Conservation (phyloP, 2,888 invertebrate species). For the Julus scanicus region DNA sequence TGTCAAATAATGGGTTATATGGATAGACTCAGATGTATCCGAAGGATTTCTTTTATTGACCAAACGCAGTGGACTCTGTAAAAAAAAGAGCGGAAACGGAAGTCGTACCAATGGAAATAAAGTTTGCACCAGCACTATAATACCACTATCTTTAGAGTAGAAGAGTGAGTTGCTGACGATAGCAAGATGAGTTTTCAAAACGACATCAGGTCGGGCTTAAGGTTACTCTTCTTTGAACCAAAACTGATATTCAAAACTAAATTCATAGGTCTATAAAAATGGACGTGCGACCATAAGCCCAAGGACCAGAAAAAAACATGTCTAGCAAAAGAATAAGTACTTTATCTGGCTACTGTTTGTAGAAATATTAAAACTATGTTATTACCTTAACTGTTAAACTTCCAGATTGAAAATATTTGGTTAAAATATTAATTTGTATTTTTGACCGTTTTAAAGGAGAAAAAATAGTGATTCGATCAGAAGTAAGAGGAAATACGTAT, state of each 20-base stretch:
- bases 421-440: too few species aligned
- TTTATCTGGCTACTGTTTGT: too few species aligned
- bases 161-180: not conserved
- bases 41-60: slow-evolving; percentile 34
- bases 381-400: too few species aligned
- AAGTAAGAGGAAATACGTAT: too few species aligned
- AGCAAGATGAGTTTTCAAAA: slow-evolving; percentile 23
- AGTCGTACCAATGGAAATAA: slow-evolving; percentile 28
- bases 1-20: not conserved
- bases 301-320: too few species aligned
- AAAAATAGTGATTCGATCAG: too few species aligned
- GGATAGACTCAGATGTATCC: not conserved
- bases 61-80: not conserved
- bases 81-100: slow-evolving; percentile 45
- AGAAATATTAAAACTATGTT: too few species aligned
- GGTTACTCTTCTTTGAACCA: not conserved
- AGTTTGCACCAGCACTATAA: slow-evolving; percentile 6
- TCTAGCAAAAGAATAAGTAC: too few species aligned
- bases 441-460: too few species aligned
- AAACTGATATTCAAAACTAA: not conserved
- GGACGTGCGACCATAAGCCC: not conserved
- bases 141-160: not conserved
- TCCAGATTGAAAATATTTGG: too few species aligned
- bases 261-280: not conserved
- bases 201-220: not conserved